A percentile compares a stretch with the other conserved stretches of the same genome.
phyloP scores from a whole-genome alignment of 2,888 invertebrate genomes.

The Aspidapion aeneum region DNA sequence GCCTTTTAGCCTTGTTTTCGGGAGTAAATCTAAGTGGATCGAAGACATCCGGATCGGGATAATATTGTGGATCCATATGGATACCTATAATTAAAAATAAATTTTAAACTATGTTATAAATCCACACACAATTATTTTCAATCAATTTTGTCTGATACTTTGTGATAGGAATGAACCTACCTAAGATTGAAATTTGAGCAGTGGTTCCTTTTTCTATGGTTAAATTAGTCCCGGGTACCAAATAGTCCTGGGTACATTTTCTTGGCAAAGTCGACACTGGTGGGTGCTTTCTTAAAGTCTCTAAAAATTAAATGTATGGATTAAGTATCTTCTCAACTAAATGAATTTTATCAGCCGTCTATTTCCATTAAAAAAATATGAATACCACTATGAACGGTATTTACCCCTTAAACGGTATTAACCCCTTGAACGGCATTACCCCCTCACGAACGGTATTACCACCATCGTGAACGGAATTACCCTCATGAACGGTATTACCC shows the following conservation, averaged over 20 bases:
- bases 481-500: no score
- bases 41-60: neutral
- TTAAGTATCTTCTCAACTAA: no score
- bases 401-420: no score
- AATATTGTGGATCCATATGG: constrained; percentile 1
- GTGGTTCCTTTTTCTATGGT: neutral
- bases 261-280: neutral
- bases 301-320: neutral
- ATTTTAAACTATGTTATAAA: no score
- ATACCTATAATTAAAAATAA: neutral
- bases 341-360: no score
- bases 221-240: neutral
- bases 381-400: no score
- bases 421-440: no score
- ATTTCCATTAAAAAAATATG: no score
- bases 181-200: constrained; percentile 1
- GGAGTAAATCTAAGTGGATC: neutral
- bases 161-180: neutral
- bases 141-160: neutral
- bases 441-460: no score
- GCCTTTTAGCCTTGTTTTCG: constrained; percentile 1
- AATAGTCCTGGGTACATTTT: neutral
- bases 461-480: no score
- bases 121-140: no score
- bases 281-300: constrained; percentile 1